Conservation (phyloP, 2,113 vertebrate genomes). For the Symphodus melops region DNA sequence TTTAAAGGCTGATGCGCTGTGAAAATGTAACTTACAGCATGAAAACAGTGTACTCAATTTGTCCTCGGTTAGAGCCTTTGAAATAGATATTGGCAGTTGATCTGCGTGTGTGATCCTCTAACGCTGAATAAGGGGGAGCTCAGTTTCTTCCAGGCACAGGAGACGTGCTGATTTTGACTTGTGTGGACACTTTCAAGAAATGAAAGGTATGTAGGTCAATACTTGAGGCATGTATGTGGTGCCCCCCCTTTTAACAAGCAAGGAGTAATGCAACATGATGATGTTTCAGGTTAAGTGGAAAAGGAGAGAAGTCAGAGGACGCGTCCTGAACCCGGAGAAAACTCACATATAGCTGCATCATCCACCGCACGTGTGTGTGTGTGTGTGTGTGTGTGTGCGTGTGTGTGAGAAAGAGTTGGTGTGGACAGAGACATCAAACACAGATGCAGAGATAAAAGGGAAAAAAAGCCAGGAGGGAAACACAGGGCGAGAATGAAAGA, state of each 20-base stretch:
- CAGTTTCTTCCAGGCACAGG: constrained; percentile 7
- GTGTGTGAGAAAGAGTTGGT: background rate
- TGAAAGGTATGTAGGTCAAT: constrained; percentile 55
- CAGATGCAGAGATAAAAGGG: constrained; percentile 22
- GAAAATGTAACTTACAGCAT: background rate
- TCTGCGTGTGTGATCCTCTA: constrained; percentile 10
- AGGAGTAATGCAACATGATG: constrained; percentile 20
- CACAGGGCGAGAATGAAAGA: constrained; percentile 21
- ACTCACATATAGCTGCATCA: background rate
- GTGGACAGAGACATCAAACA: constrained; percentile 31
- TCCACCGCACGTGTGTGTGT: too few relatives aligned
- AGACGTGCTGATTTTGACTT: constrained; percentile 3
- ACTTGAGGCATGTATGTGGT: constrained; percentile 8
- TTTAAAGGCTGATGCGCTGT: background rate
- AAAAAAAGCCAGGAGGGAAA: constrained; percentile 4
- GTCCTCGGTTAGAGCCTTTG: background rate
- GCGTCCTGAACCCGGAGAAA: background rate
- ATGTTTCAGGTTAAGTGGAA: constrained; percentile 28
- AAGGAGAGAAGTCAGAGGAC: constrained; percentile 31
- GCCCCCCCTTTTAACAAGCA: constrained; percentile 15
- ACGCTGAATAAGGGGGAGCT: constrained; percentile 1
- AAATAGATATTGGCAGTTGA: constrained; percentile 12
- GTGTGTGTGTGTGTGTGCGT: too few relatives aligned
- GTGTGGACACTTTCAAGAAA: constrained; percentile 29
- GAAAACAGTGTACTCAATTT: background rate